Evolutionary conservation across 2,888 invertebrate species (phyloP).

Genomic region (Seira musarum): DNA sequence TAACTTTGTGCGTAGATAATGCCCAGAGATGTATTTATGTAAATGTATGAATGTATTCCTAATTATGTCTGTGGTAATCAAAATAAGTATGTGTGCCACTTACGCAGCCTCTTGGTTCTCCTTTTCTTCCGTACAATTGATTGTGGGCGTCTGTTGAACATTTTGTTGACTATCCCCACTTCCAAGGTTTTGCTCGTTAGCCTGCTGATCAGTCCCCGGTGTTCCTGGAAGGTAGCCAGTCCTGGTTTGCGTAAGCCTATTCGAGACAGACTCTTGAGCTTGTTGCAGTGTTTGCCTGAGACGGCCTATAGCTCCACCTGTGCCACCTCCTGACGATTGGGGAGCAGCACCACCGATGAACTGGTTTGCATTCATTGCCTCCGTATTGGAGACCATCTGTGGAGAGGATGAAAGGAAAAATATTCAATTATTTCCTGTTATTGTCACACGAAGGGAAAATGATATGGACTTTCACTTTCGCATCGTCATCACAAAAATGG

Average conservation of each 20-base stretch:
- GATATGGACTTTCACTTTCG: no score
- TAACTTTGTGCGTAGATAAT: no score
- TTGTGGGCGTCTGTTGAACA: conserved; percentile 58
- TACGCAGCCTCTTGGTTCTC: conserved; percentile 69
- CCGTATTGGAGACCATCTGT: conserved; percentile 69
- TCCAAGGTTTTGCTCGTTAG: conserved; percentile 55
- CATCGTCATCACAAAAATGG: no score
- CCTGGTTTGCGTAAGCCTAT: conserved; percentile 64
- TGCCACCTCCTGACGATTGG: conserved; percentile 13
- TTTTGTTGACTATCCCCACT: conserved; percentile 57
- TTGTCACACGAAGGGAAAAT: no score
- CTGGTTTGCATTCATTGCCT: conserved; percentile 66
- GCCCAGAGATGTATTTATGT: no score
- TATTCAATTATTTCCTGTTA: background rate
- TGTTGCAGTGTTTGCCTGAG: conserved; percentile 69
- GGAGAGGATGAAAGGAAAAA: background rate
- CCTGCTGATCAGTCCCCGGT: conserved; percentile 49
- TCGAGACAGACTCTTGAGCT: conserved; percentile 69
- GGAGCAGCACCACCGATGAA: conserved; percentile 45
- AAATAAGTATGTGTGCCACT: conserved; percentile 48
- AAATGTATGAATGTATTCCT: background rate
- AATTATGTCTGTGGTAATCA: background rate
- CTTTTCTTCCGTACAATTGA: conserved; percentile 59
- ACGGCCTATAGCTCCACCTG: conserved; percentile 67
- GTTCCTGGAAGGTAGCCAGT: conserved; percentile 47